Evolutionary conservation across 1,140 invertebrate species (phyloP).

Genomic region (Musca domestica): DNA sequence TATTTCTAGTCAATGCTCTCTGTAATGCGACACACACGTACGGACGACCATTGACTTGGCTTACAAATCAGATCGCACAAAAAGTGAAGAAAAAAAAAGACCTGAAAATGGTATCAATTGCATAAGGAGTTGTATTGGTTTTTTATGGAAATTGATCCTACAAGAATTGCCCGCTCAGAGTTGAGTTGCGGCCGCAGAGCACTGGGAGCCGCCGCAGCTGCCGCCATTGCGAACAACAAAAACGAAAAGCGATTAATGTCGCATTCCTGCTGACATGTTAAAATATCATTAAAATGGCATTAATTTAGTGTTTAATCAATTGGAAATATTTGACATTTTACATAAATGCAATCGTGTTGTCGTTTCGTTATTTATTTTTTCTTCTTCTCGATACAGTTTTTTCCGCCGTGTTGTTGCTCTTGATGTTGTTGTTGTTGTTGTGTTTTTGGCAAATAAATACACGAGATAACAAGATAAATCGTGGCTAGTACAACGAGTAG

Average conservation of each 20-base stretch:
- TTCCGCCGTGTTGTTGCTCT: too few species aligned
- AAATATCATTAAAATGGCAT: slow-evolving; percentile 21
- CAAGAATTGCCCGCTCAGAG: background rate
- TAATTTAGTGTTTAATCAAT: slow-evolving; percentile 23
- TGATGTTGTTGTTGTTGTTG: too few species aligned
- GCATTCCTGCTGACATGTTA: slow-evolving; percentile 24
- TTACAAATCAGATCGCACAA: too few species aligned
- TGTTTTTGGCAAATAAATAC: too few species aligned
- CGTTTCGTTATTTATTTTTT: background rate
- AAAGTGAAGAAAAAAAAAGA: background rate
- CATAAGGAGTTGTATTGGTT: slow-evolving; percentile 15
- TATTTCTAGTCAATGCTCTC: background rate
- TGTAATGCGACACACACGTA: too few species aligned
- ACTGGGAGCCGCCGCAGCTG: too few species aligned
- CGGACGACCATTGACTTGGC: too few species aligned
- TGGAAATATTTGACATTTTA: slow-evolving; percentile 21
- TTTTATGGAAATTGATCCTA: slow-evolving; percentile 16
- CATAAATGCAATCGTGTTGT: slow-evolving; percentile 14
- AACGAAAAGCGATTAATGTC: slow-evolving; percentile 18
- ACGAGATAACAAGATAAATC: too few species aligned
- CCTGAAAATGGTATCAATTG: slow-evolving; percentile 1
- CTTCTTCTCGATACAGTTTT: background rate
- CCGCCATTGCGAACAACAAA: background rate
- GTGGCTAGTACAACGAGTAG: too few species aligned
- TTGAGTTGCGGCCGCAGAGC: too few species aligned